These are phyloP conservation scores for Phyllotis vaccarum DNA, from an alignment of 2,797 vertebrate genomes.

Conservation along the genomic window DNA sequence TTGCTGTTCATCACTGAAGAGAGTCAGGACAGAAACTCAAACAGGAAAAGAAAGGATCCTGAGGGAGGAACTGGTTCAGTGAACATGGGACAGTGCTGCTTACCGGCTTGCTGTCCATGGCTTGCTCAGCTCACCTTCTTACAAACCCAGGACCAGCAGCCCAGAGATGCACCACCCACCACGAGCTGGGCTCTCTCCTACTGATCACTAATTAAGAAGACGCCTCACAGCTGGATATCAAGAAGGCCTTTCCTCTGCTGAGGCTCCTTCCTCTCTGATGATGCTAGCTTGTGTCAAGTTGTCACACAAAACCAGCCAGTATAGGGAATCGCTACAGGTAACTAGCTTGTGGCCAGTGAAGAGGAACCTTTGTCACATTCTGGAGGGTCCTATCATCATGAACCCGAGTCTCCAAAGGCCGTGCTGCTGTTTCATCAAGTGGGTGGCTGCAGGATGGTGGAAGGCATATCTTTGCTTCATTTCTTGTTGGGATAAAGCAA, in stretches of 20 bases:
- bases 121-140: not conserved
- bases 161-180: not conserved
- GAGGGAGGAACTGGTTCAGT: not conserved
- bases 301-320: not conserved
- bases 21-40: not conserved
- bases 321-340: not conserved
- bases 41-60: not conserved
- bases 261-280: not conserved
- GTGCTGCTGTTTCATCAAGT: rapidly evolving
- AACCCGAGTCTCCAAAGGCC: not conserved
- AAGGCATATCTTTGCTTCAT: too few species aligned
- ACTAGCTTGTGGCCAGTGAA: not conserved
- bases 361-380: rapidly evolving
- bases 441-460: rapidly evolving
- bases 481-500: too few species aligned
- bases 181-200: not conserved
- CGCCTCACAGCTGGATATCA: not conserved
- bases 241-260: not conserved
- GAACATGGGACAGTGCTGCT: not conserved
- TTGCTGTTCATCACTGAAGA: not conserved
- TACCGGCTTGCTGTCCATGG: not conserved
- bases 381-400: rapidly evolving
- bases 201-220: not conserved
- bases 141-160: not conserved
- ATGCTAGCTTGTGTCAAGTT: not conserved